Evolutionary conservation across 2,888 invertebrate genomes (phyloP).

Genomic region (Willowsia nigromaculata): DNA sequence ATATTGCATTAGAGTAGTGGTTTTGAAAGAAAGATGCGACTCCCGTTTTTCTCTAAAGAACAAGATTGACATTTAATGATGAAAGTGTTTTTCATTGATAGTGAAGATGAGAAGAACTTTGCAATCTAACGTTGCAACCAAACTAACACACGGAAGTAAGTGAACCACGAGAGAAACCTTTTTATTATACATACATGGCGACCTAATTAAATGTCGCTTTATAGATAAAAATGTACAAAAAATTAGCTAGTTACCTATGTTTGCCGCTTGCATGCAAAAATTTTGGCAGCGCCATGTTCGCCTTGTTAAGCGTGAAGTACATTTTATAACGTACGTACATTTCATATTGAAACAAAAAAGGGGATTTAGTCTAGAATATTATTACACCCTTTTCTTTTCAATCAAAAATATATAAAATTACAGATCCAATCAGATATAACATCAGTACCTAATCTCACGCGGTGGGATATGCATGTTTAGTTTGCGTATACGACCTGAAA

Average conservation of each 20-base stretch:
- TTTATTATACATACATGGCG: slow-evolving; percentile 12
- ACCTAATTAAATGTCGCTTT: slow-evolving; percentile 41
- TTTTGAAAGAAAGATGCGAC: neutral
- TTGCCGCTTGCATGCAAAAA: neutral
- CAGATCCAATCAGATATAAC: slow-evolving; percentile 13
- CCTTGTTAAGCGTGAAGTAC: too few relatives aligned
- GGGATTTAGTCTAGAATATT: neutral
- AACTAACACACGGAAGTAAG: slow-evolving; percentile 24
- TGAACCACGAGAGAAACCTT: neutral
- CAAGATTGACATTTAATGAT: slow-evolving; percentile 36
- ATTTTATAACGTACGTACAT: neutral
- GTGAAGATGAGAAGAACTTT: neutral
- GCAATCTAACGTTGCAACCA: neutral
- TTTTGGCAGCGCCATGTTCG: neutral
- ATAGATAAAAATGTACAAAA: neutral
- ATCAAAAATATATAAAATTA: slow-evolving; percentile 9
- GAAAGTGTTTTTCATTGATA: slow-evolving; percentile 18
- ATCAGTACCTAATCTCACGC: neutral
- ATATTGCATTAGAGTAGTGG: neutral
- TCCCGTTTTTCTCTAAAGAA: slow-evolving; percentile 22
- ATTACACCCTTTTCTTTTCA: neutral
- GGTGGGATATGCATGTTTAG: neutral
- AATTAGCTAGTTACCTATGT: too few relatives aligned
- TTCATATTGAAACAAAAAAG: neutral
- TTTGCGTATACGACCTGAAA: neutral